A percentile compares a stretch with the other conserved stretches of the same genome.
Evolutionary conservation across 2,113 vertebrate genomes (phyloP).

Genomic region (Stigmatopora nigra): DNA sequence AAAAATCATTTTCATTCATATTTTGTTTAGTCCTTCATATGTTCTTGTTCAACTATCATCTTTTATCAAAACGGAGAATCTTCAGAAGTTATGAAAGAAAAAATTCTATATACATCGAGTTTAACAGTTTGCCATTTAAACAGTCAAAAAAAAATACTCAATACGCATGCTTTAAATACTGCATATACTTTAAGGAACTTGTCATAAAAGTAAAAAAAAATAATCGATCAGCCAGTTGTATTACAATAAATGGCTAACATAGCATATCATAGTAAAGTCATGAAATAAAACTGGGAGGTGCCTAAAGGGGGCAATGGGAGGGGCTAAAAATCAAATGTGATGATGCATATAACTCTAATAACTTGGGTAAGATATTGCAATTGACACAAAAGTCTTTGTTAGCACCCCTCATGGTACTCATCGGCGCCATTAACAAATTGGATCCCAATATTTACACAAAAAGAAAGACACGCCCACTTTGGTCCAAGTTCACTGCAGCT

Average conservation of each 20-base stretch:
- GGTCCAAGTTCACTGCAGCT: conserved; percentile 70
- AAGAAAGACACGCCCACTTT: conserved; percentile 27
- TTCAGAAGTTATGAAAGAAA: conserved; percentile 14
- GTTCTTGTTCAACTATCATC: conserved; percentile 5
- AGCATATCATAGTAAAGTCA: conserved; percentile 11
- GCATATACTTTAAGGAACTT: conserved; percentile 39
- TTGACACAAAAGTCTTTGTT: conserved; percentile 30
- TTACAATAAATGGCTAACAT: conserved; percentile 20
- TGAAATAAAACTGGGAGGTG: background rate
- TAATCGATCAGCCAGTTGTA: conserved; percentile 21
- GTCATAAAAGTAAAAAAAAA: conserved; percentile 20
- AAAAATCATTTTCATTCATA: conserved; percentile 7
- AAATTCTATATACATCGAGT: conserved; percentile 37
- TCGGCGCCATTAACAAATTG: background rate
- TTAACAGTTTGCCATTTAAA: conserved; percentile 22
- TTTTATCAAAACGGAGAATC: conserved; percentile 16
- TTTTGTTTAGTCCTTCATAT: background rate
- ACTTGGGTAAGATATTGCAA: too few species aligned
- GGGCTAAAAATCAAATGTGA: too few species aligned
- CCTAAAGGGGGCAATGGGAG: too few species aligned
- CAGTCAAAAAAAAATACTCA: conserved; percentile 34
- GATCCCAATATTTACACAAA: conserved; percentile 18
- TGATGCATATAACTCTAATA: too few species aligned
- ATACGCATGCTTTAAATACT: conserved; percentile 55
- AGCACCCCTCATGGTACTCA: conserved; percentile 15